Conservation (phyloP, 2,113 vertebrate species). For the Callospermophilus lateralis region DNA sequence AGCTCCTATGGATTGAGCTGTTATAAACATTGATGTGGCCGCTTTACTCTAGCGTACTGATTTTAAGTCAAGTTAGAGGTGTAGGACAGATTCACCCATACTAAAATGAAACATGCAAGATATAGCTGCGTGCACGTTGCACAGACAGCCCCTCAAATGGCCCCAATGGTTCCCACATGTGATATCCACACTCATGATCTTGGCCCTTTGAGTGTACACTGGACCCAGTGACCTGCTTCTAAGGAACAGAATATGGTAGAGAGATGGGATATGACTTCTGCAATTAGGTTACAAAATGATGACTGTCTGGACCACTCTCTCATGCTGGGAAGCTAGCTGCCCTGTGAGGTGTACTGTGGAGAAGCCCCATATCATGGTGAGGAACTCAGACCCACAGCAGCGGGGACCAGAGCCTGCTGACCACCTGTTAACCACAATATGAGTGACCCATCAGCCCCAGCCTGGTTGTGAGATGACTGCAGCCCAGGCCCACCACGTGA, state of each 20-base stretch:
- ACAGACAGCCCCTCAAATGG: not conserved
- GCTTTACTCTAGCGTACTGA: too few species aligned
- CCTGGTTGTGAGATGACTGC: not conserved
- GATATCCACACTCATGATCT: not conserved
- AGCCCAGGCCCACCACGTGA: not conserved
- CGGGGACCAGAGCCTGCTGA: not conserved
- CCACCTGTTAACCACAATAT: too few species aligned
- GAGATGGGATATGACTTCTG: not conserved
- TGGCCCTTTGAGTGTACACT: not conserved
- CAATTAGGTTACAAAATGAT: not conserved
- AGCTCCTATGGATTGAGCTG: too few species aligned
- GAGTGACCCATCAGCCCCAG: not conserved
- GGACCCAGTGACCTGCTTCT: not conserved
- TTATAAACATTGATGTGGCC: too few species aligned
- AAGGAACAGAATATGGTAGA: not conserved
- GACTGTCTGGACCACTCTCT: not conserved
- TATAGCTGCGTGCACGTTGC: not conserved
- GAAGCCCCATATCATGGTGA: not conserved
- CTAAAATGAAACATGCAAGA: fast-evolving
- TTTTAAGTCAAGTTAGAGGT: not conserved
- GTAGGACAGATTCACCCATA: fast-evolving
- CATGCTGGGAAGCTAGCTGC: not conserved
- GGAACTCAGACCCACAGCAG: not conserved
- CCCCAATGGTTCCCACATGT: not conserved
- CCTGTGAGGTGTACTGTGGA: not conserved